Evolutionary conservation across 2,797 vertebrate genomes (phyloP).

Genomic region (Ctenosaura bakeri): DNA sequence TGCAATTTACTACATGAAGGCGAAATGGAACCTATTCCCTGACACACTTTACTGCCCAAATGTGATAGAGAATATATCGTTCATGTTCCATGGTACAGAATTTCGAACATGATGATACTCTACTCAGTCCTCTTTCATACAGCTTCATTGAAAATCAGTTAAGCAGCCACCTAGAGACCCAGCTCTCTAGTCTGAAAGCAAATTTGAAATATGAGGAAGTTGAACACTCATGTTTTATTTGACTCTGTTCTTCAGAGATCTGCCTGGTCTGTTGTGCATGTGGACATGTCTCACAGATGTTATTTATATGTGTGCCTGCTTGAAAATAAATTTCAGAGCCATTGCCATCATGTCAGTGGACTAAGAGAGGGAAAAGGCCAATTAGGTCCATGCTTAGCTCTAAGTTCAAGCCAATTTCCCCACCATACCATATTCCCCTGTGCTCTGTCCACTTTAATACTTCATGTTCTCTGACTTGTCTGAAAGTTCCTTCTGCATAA

Average conservation of each 20-base stretch:
- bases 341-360: conserved; percentile 6
- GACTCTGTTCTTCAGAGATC: conserved; percentile 27
- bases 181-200: conserved; percentile 41
- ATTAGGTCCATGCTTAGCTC: background rate
- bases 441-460: background rate
- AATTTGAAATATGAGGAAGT: conserved; percentile 46
- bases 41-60: conserved; percentile 16
- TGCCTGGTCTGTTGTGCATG: conserved; percentile 17
- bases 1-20: background rate
- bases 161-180: conserved; percentile 15
- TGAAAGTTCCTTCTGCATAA: conserved; percentile 43
- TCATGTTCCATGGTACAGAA: conserved; percentile 44
- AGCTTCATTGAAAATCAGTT: background rate
- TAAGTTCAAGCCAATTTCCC: background rate
- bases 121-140: conserved; percentile 42
- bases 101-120: conserved; percentile 29
- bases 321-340: conserved; percentile 14
- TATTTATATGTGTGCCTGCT: background rate
- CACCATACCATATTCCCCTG: background rate
- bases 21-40: background rate
- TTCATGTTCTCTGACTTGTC: conserved; percentile 27
- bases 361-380: conserved; percentile 6
- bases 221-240: conserved; percentile 28
- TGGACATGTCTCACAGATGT: background rate
- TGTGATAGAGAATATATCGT: conserved; percentile 1